These are phyloP conservation scores for Coptodon bakossiorum DNA, from an alignment of 2,113 vertebrate species.

Conservation along the genomic window DNA sequence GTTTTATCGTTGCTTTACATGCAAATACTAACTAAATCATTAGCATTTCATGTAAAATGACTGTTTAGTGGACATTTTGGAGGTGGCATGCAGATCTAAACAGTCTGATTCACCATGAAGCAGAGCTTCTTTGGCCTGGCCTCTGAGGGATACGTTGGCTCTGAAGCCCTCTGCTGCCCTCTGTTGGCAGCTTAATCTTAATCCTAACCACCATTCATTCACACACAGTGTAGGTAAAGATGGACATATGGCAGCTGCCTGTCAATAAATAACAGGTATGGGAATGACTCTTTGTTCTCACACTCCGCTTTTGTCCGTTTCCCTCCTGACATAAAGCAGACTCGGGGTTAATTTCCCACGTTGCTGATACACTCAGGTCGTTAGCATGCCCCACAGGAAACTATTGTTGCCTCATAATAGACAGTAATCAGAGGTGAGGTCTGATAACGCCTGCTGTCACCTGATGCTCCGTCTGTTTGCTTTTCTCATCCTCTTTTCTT, in stretches of 20 bases:
- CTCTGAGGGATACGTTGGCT: conserved; percentile 2
- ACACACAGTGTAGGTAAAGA: conserved; percentile 14
- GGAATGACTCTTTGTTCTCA: conserved; percentile 27
- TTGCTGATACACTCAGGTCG: conserved; percentile 52
- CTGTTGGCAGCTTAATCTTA: conserved; percentile 42
- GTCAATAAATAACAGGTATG: conserved; percentile 56
- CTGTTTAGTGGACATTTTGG: conserved; percentile 12
- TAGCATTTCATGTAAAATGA: background rate
- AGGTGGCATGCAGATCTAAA: conserved; percentile 5
- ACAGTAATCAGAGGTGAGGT: conserved; percentile 61
- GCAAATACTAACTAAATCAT: background rate
- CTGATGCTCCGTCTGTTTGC: conserved; percentile 53
- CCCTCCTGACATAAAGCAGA: conserved; percentile 33
- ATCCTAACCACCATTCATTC: background rate
- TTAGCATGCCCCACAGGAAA: conserved; percentile 58
- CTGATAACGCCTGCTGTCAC: conserved; percentile 56
- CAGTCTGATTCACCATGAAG: background rate
- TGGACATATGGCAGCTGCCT: conserved; percentile 55
- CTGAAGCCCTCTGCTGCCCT: conserved; percentile 70
- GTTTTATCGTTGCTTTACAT: background rate
- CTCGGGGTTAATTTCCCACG: conserved; percentile 64
- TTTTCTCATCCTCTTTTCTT: background rate
- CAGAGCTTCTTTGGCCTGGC: background rate
- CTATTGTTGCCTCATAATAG: conserved; percentile 63
- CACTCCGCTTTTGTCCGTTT: conserved; percentile 34